Evolutionary conservation across 2,113 vertebrate genomes (phyloP), one percentile per base, ranked within the genome.

Genomic region (Nyctereutes procyonoides): DNA sequence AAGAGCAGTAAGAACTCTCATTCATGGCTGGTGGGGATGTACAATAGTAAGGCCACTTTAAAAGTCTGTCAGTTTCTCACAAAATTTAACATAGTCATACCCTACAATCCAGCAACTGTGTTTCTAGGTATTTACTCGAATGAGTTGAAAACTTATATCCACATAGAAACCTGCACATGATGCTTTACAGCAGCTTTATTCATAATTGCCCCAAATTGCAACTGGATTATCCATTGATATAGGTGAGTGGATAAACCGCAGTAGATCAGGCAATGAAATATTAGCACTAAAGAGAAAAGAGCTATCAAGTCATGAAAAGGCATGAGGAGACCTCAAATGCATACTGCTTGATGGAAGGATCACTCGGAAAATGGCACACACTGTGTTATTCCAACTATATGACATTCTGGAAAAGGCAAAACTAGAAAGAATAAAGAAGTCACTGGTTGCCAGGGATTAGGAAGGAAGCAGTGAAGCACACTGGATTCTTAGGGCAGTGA

Each of bases 391-490:
- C 26, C 60, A 80, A 38, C 5, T 8, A 13, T 4, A 17, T 13
- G 8, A 63, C 22, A 28, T 35, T 88, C 17, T 24, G 9, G 28
- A 65, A 92, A 79, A n/a, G 24, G 19, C 35, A 53, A 65, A 65
- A 38, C 3, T 92, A 53, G 58, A 19, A 55, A 77, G 32, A 81
- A 22, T 35, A 28, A 38, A 83, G 58, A 35, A 24, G 19, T 71
- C 13, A 22, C 16, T 19, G 15, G 17, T 8, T 38, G 13, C 5
- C 26, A 30, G 69, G 30, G 5, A 60, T 13, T 71, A 20, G 19
- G 17, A 56, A 4, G 12, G 8, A 2, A 30, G 1, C 14, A 19
- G 30, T 2, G 24, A 35, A 63, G 10, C 2, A 30, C 0, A 1
- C 16, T 16, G 20, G 2, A 62, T 17, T 48, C 43, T 38, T 2